phyloP scores from a whole-genome alignment of 2,113 vertebrate genomes.

The Myxocyprinus asiaticus region DNA sequence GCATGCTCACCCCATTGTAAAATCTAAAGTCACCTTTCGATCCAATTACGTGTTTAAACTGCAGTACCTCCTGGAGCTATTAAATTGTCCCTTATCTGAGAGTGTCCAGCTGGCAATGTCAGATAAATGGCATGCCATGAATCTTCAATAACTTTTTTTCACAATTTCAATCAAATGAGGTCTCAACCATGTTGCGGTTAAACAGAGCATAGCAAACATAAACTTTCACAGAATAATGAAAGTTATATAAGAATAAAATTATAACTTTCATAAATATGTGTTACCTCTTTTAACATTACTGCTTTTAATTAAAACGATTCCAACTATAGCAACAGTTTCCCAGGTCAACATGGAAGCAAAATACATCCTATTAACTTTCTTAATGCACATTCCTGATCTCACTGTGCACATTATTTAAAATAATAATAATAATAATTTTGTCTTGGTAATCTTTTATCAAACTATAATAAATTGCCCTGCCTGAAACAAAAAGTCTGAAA shows the following conservation, averaged over 20 bases:
- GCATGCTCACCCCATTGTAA: slow-evolving; percentile 17
- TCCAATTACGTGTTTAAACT: slow-evolving; percentile 58
- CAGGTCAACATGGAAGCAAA: too few species aligned
- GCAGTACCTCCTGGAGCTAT: slow-evolving; percentile 51
- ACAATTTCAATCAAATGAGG: neutral
- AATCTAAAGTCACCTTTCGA: slow-evolving; percentile 40
- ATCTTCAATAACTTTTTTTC: neutral
- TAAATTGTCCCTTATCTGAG: slow-evolving; percentile 65
- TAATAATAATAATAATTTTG: too few species aligned
- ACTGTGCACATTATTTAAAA: too few species aligned
- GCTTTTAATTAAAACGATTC: too few species aligned
- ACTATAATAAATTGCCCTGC: neutral
- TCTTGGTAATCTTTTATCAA: neutral
- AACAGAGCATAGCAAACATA: neutral
- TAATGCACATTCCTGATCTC: neutral
- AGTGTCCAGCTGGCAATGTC: slow-evolving; percentile 64
- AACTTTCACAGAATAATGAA: neutral
- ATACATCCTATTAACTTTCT: neutral
- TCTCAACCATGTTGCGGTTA: neutral
- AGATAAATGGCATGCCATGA: slow-evolving; percentile 56
- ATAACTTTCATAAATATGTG: neutral
- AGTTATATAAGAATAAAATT: neutral
- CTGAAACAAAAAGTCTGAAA: neutral
- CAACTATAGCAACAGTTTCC: too few species aligned
- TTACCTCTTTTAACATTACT: neutral